A percentile compares a stretch with the other conserved stretches of the same genome.
Conservation (phyloP, 2,113 vertebrate genomes). For the Pangasianodon hypophthalmus region DNA sequence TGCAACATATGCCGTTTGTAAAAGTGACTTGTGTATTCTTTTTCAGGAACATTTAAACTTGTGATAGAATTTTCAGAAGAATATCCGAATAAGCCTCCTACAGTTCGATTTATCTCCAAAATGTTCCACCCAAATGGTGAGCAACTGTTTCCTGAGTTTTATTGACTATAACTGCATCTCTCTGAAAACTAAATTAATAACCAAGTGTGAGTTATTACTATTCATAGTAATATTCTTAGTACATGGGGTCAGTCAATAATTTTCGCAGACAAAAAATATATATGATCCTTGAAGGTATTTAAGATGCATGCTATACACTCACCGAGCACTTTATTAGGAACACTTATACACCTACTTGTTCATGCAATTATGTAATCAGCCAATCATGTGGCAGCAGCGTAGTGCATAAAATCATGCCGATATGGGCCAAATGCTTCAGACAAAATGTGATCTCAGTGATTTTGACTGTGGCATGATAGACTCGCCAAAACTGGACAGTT, state of each 20-base stretch:
- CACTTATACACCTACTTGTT: not conserved
- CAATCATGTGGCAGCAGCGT: too few relatives aligned
- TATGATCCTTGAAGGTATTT: not conserved
- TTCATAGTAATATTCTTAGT: not conserved
- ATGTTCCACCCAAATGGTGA: conserved; percentile 92
- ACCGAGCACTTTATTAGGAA: not conserved
- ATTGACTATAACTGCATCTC: not conserved
- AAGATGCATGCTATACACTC: not conserved
- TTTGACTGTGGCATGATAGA: too few relatives aligned
- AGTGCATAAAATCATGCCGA: too few relatives aligned
- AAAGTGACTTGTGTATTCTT: conserved; percentile 23
- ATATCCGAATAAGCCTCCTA: conserved; percentile 99
- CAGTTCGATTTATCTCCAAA: conserved; percentile 80
- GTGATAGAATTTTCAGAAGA: conserved; percentile 99
- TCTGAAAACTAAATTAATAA: not conserved
- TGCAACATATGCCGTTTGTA: not conserved
- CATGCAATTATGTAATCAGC: too few relatives aligned
- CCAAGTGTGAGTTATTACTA: not conserved
- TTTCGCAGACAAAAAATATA: too few relatives aligned
- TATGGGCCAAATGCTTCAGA: too few relatives aligned
- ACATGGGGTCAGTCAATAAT: not conserved
- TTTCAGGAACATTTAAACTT: conserved; percentile 97
- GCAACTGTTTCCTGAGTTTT: conserved; percentile 38
- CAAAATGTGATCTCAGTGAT: too few relatives aligned
- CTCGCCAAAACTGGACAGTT: too few relatives aligned